Conservation (phyloP, 2,888 invertebrate species). For the Microctonus brassicae region DNA sequence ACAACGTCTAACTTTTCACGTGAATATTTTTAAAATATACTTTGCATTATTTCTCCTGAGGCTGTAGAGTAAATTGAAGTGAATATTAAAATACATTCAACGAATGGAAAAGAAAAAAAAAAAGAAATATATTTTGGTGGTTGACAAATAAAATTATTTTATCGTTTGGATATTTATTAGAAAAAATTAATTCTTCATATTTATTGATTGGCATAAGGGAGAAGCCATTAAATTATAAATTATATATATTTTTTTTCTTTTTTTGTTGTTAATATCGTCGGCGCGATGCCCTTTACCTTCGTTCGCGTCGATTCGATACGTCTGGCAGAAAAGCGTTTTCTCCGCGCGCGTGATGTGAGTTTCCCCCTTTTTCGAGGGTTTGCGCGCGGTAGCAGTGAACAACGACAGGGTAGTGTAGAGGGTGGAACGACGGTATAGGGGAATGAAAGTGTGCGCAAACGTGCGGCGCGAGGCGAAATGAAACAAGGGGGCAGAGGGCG, state of each 20-base stretch:
- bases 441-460: slow-evolving; percentile 31
- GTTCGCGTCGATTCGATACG: slow-evolving; percentile 56
- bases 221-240: neutral
- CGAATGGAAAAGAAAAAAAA: neutral
- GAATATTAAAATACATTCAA: neutral
- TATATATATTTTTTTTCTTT: neutral
- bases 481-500: slow-evolving; percentile 60
- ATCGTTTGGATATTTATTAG: no score
- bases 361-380: slow-evolving; percentile 32
- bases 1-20: neutral
- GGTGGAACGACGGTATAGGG: slow-evolving; percentile 1
- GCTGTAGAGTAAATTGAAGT: neutral
- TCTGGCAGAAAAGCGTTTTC: slow-evolving; percentile 54
- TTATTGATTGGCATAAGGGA: neutral
- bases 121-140: neutral
- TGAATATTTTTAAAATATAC: neutral
- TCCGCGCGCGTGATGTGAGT: slow-evolving; percentile 41
- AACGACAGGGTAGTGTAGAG: slow-evolving; percentile 22
- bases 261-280: slow-evolving; percentile 15
- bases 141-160: no score
- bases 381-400: slow-evolving; percentile 45
- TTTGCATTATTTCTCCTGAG: slow-evolving; percentile 1
- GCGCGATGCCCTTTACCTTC: slow-evolving; percentile 50
- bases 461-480: slow-evolving; percentile 35
- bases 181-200: neutral